These are phyloP conservation scores for Scaptomyza reducta DNA, from an alignment of 2,888 invertebrate genomes.

Conservation along the genomic window DNA sequence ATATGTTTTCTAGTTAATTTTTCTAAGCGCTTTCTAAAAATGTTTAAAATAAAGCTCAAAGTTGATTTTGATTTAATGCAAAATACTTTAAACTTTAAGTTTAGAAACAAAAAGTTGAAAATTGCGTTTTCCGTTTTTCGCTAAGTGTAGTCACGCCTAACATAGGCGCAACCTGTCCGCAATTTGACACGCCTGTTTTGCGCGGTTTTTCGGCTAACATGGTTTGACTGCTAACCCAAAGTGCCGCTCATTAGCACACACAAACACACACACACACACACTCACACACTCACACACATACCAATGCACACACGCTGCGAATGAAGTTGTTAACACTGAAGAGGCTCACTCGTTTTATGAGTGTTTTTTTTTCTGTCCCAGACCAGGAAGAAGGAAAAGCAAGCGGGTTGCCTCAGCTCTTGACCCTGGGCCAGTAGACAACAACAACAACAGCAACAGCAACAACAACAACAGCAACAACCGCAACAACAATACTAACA, in stretches of 20 bases:
- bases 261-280: conserved; percentile 32
- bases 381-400: conserved; percentile 42
- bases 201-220: conserved; percentile 65
- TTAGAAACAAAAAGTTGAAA: too few relatives aligned
- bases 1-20: too few relatives aligned
- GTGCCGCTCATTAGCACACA: conserved; percentile 67
- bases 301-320: conserved; percentile 20
- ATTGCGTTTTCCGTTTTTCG: background rate
- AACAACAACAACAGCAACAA: conserved; percentile 23
- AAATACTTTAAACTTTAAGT: too few relatives aligned
- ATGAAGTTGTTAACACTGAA: conserved; percentile 52
- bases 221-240: conserved; percentile 64
- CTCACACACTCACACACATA: conserved; percentile 7
- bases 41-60: too few relatives aligned
- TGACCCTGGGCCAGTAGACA: conserved; percentile 54
- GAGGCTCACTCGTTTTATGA: conserved; percentile 50
- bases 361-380: conserved; percentile 29
- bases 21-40: too few relatives aligned
- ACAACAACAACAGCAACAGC: conserved; percentile 3
- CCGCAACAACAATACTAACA: conserved; percentile 1
- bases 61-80: too few relatives aligned
- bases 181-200: conserved; percentile 55
- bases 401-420: conserved; percentile 52
- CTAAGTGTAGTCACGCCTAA: conserved; percentile 1
- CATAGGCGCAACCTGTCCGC: conserved; percentile 44